Evolutionary conservation across 1,140 invertebrate species (phyloP).

Genomic region (Bombus waltoni): DNA sequence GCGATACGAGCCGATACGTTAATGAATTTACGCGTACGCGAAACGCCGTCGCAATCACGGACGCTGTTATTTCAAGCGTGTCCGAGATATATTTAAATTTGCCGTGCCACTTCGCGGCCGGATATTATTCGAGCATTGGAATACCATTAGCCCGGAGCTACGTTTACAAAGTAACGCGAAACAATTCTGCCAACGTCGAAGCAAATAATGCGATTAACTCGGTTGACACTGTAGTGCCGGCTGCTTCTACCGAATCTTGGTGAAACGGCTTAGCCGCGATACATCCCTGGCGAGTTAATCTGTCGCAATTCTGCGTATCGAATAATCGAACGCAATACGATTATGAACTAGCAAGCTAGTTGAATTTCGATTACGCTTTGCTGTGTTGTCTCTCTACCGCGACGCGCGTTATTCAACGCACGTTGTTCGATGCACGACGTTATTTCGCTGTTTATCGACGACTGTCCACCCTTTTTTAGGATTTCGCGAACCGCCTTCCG

Average conservation of each 20-base stretch:
- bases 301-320: too few species aligned
- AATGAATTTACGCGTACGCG: neutral
- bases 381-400: too few species aligned
- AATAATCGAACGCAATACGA: neutral
- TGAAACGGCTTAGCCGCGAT: neutral
- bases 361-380: neutral
- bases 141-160: neutral
- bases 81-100: neutral
- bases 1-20: neutral
- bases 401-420: too few species aligned
- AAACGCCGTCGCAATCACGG: neutral
- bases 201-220: constrained; percentile 4
- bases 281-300: neutral
- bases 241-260: neutral
- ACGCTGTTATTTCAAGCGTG: neutral
- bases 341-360: neutral
- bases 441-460: too few species aligned
- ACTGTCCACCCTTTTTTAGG: neutral
- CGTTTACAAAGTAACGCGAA: neutral
- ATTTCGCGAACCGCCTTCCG: neutral
- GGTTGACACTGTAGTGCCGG: neutral
- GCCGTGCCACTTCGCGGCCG: neutral
- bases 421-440: too few species aligned
- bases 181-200: neutral
- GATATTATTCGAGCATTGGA: neutral